Conservation (phyloP, 2,888 invertebrate species). For the Drosophila robusta region DNA sequence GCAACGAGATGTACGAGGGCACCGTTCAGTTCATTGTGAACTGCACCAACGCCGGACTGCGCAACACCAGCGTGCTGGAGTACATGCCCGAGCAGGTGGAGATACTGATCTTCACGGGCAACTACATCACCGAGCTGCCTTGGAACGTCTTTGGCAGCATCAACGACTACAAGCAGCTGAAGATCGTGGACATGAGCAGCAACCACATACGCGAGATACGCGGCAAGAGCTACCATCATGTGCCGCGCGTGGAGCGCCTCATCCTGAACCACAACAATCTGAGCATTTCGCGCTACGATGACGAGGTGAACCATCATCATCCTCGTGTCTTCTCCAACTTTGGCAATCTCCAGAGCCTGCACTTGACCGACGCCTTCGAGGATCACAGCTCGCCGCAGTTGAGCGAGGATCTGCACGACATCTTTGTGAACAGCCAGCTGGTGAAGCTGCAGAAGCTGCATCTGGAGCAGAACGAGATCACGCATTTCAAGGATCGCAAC, state of each 20-base stretch:
- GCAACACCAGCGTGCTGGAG: conserved; percentile 87
- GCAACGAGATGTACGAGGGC: conserved; percentile 86
- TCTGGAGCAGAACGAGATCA: conserved; percentile 91
- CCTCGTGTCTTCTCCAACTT: conserved; percentile 90
- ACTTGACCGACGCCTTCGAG: conserved; percentile 90
- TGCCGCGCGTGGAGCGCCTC: conserved; percentile 88
- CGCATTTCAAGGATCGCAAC: conserved; percentile 87
- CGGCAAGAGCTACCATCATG: conserved; percentile 91
- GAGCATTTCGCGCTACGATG: conserved; percentile 86
- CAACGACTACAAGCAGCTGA: conserved; percentile 87
- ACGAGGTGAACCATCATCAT: conserved; percentile 87
- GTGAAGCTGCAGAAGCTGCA: conserved; percentile 89
- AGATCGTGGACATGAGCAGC: conserved; percentile 90
- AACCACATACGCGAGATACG: conserved; percentile 90
- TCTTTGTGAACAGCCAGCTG: conserved; percentile 89
- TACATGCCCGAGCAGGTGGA: conserved; percentile 89
- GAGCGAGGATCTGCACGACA: conserved; percentile 89
- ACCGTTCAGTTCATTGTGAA: conserved; percentile 88
- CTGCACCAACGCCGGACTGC: conserved; percentile 89
- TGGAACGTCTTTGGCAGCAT: conserved; percentile 90
- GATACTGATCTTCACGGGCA: conserved; percentile 90
- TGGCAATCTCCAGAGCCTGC: conserved; percentile 88
- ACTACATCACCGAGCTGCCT: conserved; percentile 88
- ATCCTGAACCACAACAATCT: conserved; percentile 90
- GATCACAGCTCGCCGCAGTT: conserved; percentile 88